Percentiles rank a stretch among this genome's conserved stretches.
These are phyloP conservation scores for Smittia sp. DNA, from an alignment of 2,888 invertebrate genomes.

Conservation along the genomic window DNA sequence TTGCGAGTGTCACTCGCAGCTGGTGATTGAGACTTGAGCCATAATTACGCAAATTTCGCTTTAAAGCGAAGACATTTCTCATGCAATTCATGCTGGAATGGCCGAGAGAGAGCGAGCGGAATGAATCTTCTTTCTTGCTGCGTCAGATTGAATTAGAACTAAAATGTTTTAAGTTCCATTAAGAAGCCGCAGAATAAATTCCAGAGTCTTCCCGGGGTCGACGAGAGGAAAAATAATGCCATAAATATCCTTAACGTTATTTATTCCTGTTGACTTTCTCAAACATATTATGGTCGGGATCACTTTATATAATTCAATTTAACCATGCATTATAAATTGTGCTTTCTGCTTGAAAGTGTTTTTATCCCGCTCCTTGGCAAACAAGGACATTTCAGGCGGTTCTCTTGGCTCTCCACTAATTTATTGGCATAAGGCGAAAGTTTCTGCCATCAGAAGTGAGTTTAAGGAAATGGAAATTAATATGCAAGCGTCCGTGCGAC, in stretches of 20 bases:
- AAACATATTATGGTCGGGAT: conserved; percentile 32
- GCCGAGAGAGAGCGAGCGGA: too few relatives aligned
- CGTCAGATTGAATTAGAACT: too few relatives aligned
- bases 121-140: too few relatives aligned
- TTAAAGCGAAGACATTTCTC: too few relatives aligned
- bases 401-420: conserved; percentile 21
- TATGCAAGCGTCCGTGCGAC: too few relatives aligned
- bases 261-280: conserved; percentile 22
- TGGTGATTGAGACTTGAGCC: not conserved
- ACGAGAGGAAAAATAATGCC: not conserved
- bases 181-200: not conserved
- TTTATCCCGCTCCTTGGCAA: conserved; percentile 28
- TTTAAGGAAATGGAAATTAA: too few relatives aligned
- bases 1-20: conserved; percentile 18
- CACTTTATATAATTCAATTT: conserved; percentile 38
- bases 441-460: too few relatives aligned
- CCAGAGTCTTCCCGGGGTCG: not conserved
- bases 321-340: conserved; percentile 33
- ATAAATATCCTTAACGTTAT: conserved; percentile 27
- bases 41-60: not conserved
- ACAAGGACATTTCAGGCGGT: conserved; percentile 38
- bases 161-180: not conserved
- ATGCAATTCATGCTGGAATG: too few relatives aligned
- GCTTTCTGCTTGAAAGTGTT: conserved; percentile 15
- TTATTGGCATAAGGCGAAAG: conserved; percentile 17